These are phyloP conservation scores for Anolis sagrei DNA, from an alignment of 2,113 vertebrate genomes.

Conservation along the genomic window DNA sequence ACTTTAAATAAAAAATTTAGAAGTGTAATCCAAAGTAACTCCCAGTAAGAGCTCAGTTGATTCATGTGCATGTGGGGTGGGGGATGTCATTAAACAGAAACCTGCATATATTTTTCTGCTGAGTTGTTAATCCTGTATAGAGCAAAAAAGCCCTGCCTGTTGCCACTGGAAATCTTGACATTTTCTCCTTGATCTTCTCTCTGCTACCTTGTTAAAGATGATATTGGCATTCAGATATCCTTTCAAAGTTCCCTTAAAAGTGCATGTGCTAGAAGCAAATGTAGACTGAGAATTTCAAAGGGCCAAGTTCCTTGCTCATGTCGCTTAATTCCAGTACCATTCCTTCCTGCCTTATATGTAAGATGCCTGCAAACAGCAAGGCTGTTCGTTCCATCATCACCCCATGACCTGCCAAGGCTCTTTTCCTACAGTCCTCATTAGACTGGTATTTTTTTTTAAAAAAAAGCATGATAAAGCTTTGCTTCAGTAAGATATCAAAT, in stretches of 20 bases:
- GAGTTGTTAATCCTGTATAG: not conserved
- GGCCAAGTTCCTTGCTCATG: not conserved
- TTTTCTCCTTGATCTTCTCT: not conserved
- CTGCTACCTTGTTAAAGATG: not conserved
- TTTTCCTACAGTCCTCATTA: not conserved
- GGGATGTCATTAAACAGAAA: too few species aligned
- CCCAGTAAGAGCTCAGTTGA: too few species aligned
- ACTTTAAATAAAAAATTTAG: too few species aligned
- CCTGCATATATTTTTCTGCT: not conserved
- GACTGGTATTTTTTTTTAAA: not conserved
- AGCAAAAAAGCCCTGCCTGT: not conserved
- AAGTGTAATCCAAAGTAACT: not conserved
- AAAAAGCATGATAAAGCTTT: not conserved
- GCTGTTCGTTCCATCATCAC: not conserved
- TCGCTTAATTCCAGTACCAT: not conserved
- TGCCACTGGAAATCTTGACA: not conserved
- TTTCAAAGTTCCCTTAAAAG: not conserved
- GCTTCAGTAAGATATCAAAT: not conserved
- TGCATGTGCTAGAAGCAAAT: not conserved
- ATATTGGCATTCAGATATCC: not conserved
- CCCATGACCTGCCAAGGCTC: not conserved
- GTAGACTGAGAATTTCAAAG: not conserved
- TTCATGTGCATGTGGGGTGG: too few species aligned
- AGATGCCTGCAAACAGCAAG: constrained; percentile 23
- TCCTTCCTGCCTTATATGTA: not conserved